Conservation (phyloP, 2,888 invertebrate species). For the Leptopilina myrica region DNA sequence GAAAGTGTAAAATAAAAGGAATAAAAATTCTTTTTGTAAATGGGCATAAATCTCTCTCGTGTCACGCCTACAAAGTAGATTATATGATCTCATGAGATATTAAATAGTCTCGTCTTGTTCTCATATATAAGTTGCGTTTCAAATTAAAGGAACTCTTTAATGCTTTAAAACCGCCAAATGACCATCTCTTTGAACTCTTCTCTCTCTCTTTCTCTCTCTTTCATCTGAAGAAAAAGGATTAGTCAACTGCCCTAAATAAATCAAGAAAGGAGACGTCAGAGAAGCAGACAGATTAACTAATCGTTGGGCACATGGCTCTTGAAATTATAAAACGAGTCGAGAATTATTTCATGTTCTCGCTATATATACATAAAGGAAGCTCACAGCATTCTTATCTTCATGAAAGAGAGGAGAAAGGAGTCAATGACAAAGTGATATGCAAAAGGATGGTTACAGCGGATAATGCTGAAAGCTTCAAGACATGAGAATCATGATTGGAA, state of each 20-base stretch:
- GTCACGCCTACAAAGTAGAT: slow-evolving; percentile 24
- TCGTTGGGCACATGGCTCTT: slow-evolving; percentile 46
- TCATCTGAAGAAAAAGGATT: slow-evolving; percentile 61
- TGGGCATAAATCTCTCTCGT: slow-evolving; percentile 28
- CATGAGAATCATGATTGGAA: not conserved
- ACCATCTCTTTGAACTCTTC: slow-evolving; percentile 49
- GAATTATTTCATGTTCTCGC: slow-evolving; percentile 43
- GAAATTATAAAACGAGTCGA: slow-evolving; percentile 58
- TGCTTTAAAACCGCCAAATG: slow-evolving; percentile 52
- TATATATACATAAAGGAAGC: slow-evolving; percentile 18
- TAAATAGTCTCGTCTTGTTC: slow-evolving; percentile 25
- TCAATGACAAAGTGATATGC: slow-evolving; percentile 22
- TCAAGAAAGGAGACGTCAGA: slow-evolving; percentile 62
- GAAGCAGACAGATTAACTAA: slow-evolving; percentile 56
- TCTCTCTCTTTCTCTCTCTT: slow-evolving; percentile 40
- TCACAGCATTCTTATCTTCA: slow-evolving; percentile 26
- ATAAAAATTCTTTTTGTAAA: slow-evolving; percentile 54
- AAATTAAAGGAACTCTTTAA: slow-evolving; percentile 52
- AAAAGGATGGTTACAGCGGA: slow-evolving; percentile 1
- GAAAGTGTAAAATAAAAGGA: slow-evolving; percentile 49
- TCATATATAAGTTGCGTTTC: slow-evolving; percentile 25
- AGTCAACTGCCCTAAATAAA: slow-evolving; percentile 70
- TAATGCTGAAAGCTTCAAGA: slow-evolving; percentile 24
- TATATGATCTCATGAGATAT: slow-evolving; percentile 35
- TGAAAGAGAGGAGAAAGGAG: slow-evolving; percentile 7